phyloP scores from a whole-genome alignment of 2,113 vertebrate species.

The Zosterops lateralis region DNA sequence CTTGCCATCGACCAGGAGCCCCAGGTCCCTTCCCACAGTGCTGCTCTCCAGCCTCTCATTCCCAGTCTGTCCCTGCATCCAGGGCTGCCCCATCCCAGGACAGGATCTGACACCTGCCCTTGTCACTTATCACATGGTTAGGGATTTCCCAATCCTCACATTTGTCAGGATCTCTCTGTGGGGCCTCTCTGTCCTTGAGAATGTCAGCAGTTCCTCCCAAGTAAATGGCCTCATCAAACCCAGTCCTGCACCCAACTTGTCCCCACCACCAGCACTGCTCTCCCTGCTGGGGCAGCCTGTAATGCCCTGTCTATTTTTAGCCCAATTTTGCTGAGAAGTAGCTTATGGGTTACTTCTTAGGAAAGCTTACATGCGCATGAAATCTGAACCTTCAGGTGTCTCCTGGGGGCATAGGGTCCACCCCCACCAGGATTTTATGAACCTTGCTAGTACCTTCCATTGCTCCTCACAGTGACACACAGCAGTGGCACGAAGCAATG shows the following conservation, averaged over 20 bases:
- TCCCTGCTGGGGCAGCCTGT: neutral
- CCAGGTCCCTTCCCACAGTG: neutral
- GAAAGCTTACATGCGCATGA: neutral
- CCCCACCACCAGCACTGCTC: neutral
- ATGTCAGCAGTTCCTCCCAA: neutral
- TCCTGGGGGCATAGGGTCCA: neutral
- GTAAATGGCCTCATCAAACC: neutral
- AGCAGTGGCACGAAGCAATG: rapidly evolving
- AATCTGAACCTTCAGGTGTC: neutral
- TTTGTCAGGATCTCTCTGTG: neutral
- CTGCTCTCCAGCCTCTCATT: neutral
- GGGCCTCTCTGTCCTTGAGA: neutral
- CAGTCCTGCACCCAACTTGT: neutral
- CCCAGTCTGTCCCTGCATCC: neutral
- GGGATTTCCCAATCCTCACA: neutral
- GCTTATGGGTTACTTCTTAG: neutral
- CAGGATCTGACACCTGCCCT: neutral
- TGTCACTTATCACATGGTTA: rapidly evolving
- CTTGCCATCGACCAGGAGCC: neutral
- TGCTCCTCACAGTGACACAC: neutral
- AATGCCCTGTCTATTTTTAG: neutral
- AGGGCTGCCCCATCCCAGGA: neutral
- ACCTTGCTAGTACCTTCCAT: neutral
- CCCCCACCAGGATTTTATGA: neutral
- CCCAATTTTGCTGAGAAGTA: constrained; percentile 25